phyloP scores from a whole-genome alignment of 2,113 vertebrate genomes.

The Pachyramphus minor region DNA sequence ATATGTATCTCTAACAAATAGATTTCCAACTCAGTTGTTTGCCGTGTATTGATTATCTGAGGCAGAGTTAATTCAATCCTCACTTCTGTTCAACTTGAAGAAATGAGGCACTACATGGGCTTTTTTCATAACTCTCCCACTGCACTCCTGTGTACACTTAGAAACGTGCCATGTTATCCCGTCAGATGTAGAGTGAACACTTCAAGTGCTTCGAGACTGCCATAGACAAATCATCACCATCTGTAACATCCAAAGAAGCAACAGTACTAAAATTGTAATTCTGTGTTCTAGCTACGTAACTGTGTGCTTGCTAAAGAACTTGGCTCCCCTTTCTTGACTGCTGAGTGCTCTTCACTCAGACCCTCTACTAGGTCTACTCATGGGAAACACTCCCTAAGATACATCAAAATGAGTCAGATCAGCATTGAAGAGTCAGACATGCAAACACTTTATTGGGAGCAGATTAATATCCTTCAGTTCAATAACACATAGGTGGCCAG shows the following conservation, averaged over 20 bases:
- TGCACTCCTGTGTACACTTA: neutral
- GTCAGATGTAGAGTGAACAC: neutral
- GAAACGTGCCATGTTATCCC: neutral
- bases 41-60: neutral
- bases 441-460: neutral
- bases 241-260: neutral
- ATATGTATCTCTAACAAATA: neutral
- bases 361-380: neutral
- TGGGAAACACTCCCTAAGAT: neutral
- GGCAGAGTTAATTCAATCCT: neutral
- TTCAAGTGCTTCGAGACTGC: neutral
- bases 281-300: neutral
- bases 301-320: neutral
- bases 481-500: neutral
- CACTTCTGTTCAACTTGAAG: neutral
- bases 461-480: neutral
- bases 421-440: neutral
- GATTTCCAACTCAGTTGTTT: neutral
- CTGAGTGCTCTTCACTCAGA: neutral
- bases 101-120: neutral
- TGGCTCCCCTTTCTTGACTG: neutral
- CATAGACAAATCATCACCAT: neutral
- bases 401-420: neutral
- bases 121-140: neutral
- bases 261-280: neutral